phyloP scores from a whole-genome alignment of 2,888 invertebrate genomes.

The Drosophila falleni region DNA sequence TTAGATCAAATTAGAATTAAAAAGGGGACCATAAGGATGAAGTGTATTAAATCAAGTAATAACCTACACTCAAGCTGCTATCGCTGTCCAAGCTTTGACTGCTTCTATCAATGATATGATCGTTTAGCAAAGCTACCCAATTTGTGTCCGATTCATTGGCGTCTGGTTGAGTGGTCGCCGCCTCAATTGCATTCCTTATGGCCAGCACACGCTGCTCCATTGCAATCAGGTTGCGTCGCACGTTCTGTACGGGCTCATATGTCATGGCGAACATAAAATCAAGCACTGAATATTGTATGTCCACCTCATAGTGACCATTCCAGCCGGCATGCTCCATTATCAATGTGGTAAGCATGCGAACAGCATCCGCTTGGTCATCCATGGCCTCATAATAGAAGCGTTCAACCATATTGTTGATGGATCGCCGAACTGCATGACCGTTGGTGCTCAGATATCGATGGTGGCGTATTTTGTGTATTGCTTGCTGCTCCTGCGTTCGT shows the following conservation, averaged over 20 bases:
- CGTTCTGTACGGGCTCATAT: constrained; percentile 81
- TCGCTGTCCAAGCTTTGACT: constrained; percentile 43
- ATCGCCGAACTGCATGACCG: constrained; percentile 85
- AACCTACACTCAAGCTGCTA: constrained; percentile 81
- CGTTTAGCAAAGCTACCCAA: constrained; percentile 62
- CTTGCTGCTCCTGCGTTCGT: constrained; percentile 83
- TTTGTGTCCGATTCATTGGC: constrained; percentile 30
- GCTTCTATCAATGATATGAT: constrained; percentile 61
- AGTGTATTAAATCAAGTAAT: not conserved
- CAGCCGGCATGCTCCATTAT: constrained; percentile 77
- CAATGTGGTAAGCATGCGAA: constrained; percentile 82
- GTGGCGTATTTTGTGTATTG: constrained; percentile 84
- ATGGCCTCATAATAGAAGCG: constrained; percentile 86
- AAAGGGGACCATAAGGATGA: too few species aligned
- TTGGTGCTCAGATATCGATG: constrained; percentile 86
- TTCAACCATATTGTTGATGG: constrained; percentile 85
- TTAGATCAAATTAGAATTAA: constrained; percentile 27
- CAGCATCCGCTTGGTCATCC: constrained; percentile 85
- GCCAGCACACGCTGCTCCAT: constrained; percentile 55
- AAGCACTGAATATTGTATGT: constrained; percentile 86
- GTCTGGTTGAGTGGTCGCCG: not conserved
- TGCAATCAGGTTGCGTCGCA: constrained; percentile 67
- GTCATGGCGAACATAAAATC: constrained; percentile 86
- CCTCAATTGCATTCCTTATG: not conserved
- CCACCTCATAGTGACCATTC: constrained; percentile 82